Base-by-base conservation (phyloP, 2,797 vertebrate species). In the Anniella stebbinsi region DNA sequence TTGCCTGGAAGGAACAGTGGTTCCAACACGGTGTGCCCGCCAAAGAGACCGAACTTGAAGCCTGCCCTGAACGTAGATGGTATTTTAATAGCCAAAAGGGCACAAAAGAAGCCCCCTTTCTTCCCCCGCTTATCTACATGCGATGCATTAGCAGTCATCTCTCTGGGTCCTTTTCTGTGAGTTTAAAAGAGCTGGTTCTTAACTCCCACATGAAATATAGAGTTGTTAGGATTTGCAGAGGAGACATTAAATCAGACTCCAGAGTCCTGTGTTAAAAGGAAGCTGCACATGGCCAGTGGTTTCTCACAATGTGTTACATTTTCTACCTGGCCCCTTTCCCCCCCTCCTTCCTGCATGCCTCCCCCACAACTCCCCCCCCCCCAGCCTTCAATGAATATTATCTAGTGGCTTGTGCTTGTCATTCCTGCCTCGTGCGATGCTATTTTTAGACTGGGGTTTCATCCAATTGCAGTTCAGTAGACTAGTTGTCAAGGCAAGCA, bases 401-500 rank as follows among this genome's bases (percentile, higher is more conserved):
- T 93, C 93, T 93, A 41, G 92, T 87, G 93, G 92, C 92, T 57
- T 95, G 93, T 92, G 90, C 95, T 94, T 91, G 89, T 93, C 73
- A 93, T 94, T 86, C 92, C 95, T 93, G 93, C 87, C 94, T 95
- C 91, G 89, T 5, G 2, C 66, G 30, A 92, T 88, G 93, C 93
- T 96, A 96, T 96, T 96, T 96, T 96, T 96, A 95, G 95, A 90
- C 28, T 72, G 66, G 89, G 63, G 92, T 95, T 94, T 94, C 90
- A 83, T 94, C 92, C 93, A 94, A 92, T 91, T 95, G 92, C 92
- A 89, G 94, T 94, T 96, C 94, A 95, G 92, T 92, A 95, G 93
- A 90, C 85, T 93, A 94, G 94, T 92, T 96, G 96, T 96, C 93
- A 96, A 95, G 93, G 95, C 92, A 94, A 94, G 94, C 82, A 90